Conservation (phyloP, 2,113 vertebrate genomes). For the Xiphophorus couchianus region DNA sequence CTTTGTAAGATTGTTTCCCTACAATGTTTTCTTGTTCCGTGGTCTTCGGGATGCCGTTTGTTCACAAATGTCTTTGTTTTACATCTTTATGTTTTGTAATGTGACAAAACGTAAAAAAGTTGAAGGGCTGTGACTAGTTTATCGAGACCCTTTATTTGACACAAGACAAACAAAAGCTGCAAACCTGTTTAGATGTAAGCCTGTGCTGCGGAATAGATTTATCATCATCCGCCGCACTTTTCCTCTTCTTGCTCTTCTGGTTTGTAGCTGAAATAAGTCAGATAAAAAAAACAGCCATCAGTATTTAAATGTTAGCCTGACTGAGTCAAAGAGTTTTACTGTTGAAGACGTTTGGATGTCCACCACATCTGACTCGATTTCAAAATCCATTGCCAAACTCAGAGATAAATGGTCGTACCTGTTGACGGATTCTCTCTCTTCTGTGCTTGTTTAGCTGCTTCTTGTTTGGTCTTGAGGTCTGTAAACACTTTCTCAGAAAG, state of each 20-base stretch:
- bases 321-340: neutral
- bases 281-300: constrained; percentile 7
- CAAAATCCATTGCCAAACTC: constrained; percentile 3
- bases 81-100: too few relatives aligned
- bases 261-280: constrained; percentile 54
- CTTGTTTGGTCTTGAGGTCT: constrained; percentile 74
- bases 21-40: too few relatives aligned
- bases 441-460: constrained; percentile 60
- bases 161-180: constrained; percentile 31
- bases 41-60: too few relatives aligned
- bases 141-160: neutral
- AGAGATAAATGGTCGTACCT: constrained; percentile 22
- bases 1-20: too few relatives aligned
- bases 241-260: constrained; percentile 84
- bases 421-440: constrained; percentile 77
- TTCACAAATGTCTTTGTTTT: too few relatives aligned
- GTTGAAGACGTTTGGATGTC: neutral
- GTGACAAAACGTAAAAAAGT: too few relatives aligned
- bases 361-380: constrained; percentile 12
- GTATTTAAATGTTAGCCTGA: constrained; percentile 17
- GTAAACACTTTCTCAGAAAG: constrained; percentile 85
- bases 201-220: constrained; percentile 62
- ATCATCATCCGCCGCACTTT: constrained; percentile 74
- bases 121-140: too few relatives aligned
- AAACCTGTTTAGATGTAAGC: constrained; percentile 91